Percentiles rank a stretch among this genome's conserved stretches.
Conservation (phyloP, 2,113 vertebrate species). For the Otis tarda region DNA sequence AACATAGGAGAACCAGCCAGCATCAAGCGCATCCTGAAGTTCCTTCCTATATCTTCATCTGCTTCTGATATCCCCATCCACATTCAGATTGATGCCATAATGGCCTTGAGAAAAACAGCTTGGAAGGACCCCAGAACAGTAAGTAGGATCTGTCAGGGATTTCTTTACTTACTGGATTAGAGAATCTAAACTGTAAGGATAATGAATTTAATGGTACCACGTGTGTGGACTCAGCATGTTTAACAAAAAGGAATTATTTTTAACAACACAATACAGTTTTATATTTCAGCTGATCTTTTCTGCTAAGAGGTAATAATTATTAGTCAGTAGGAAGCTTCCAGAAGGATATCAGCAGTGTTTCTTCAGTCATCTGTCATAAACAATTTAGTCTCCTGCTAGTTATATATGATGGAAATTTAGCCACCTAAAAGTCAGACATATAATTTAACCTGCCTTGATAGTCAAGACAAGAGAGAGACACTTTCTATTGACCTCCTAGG, state of each 20-base stretch:
- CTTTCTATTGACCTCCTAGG: neutral
- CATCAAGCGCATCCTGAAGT: conserved; percentile 82
- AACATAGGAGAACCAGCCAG: conserved; percentile 84
- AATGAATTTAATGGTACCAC: neutral
- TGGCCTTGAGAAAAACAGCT: conserved; percentile 81
- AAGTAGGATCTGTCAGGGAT: conserved; percentile 11
- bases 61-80: conserved; percentile 66
- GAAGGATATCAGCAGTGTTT: neutral
- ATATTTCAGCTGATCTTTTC: neutral
- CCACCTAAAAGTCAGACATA: neutral
- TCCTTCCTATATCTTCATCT: conserved; percentile 76
- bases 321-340: neutral
- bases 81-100: conserved; percentile 78
- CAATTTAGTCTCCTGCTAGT: neutral
- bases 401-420: neutral
- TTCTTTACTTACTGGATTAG: neutral
- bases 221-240: neutral
- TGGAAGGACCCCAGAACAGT: conserved; percentile 79
- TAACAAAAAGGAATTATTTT: neutral
- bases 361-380: neutral
- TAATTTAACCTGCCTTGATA: neutral
- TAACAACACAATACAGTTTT: neutral
- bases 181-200: neutral
- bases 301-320: neutral
- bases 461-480: neutral